Evolutionary conservation across 2,113 vertebrate genomes (phyloP).

Genomic region (Hippocampus mohnikei): DNA sequence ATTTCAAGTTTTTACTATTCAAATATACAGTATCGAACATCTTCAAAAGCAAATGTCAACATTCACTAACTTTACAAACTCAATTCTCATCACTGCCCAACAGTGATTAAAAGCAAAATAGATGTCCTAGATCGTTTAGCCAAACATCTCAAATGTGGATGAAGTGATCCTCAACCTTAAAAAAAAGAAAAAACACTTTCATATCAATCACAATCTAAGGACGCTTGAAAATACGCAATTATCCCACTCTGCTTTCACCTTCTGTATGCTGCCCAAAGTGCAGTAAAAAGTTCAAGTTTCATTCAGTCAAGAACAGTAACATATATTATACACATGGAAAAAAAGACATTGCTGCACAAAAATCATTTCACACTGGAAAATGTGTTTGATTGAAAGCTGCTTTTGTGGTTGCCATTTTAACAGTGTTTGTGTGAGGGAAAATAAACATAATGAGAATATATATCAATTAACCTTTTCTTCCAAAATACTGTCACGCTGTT

Average conservation of each 20-base stretch:
- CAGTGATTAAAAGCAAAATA: conserved; percentile 13
- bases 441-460: conserved; percentile 25
- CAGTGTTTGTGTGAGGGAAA: conserved; percentile 24
- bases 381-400: conserved; percentile 27
- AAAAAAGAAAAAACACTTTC: not conserved
- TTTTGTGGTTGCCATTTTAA: conserved; percentile 36
- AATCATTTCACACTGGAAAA: conserved; percentile 35
- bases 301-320: not conserved
- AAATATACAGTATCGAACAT: not conserved
- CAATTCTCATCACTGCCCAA: conserved; percentile 4
- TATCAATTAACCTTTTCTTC: not conserved
- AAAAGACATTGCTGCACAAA: conserved; percentile 16
- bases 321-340: not conserved
- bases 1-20: not conserved
- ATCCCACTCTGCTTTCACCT: not conserved
- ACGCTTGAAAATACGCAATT: too few relatives aligned
- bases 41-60: conserved; percentile 11
- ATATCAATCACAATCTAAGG: conserved; percentile 2
- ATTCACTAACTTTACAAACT: conserved; percentile 6
- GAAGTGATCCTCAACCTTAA: not conserved
- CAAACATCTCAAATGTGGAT: conserved; percentile 8
- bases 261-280: conserved; percentile 11
- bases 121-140: not conserved
- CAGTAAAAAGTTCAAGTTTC: conserved; percentile 47
- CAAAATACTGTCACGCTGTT: conserved; percentile 23